phyloP scores from a whole-genome alignment of 2,888 invertebrate species.

The Drosophila imparisetae region DNA sequence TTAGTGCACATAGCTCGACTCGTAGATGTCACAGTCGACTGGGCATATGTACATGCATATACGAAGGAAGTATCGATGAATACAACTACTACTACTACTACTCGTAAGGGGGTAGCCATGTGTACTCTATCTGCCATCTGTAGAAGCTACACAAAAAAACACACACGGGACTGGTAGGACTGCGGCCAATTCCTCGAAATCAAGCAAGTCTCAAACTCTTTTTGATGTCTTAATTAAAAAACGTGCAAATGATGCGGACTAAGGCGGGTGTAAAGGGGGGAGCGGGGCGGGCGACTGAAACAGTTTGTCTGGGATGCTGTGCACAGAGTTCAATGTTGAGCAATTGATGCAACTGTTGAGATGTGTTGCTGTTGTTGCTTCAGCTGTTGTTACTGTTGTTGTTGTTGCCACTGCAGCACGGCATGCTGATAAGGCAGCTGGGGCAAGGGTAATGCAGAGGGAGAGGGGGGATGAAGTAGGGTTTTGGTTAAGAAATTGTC shows the following conservation, averaged over 20 bases:
- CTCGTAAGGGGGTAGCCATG: slow-evolving; percentile 47
- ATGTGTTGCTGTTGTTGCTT: slow-evolving; percentile 67
- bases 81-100: slow-evolving; percentile 29
- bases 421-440: slow-evolving; percentile 66
- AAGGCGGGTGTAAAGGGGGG: slow-evolving; percentile 7
- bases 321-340: slow-evolving; percentile 79
- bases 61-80: slow-evolving; percentile 35
- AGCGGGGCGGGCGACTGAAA: not conserved
- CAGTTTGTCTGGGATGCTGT: slow-evolving; percentile 40
- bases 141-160: slow-evolving; percentile 59
- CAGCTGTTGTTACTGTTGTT: slow-evolving; percentile 32
- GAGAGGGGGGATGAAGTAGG: slow-evolving; percentile 10
- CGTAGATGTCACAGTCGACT: slow-evolving; percentile 55
- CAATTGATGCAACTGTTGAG: slow-evolving; percentile 82
- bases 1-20: slow-evolving; percentile 58
- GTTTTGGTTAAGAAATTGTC: slow-evolving; percentile 67
- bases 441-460: not conserved
- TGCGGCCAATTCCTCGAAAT: slow-evolving; percentile 77
- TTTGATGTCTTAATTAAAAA: slow-evolving; percentile 81
- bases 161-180: slow-evolving; percentile 33
- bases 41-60: slow-evolving; percentile 9
- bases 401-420: slow-evolving; percentile 62
- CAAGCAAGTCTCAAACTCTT: slow-evolving; percentile 80
- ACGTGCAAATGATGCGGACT: slow-evolving; percentile 74
- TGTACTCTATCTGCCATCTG: slow-evolving; percentile 72